phyloP scores from a whole-genome alignment of 1,140 invertebrate genomes.

The Thaumetopoea pityocampa region DNA sequence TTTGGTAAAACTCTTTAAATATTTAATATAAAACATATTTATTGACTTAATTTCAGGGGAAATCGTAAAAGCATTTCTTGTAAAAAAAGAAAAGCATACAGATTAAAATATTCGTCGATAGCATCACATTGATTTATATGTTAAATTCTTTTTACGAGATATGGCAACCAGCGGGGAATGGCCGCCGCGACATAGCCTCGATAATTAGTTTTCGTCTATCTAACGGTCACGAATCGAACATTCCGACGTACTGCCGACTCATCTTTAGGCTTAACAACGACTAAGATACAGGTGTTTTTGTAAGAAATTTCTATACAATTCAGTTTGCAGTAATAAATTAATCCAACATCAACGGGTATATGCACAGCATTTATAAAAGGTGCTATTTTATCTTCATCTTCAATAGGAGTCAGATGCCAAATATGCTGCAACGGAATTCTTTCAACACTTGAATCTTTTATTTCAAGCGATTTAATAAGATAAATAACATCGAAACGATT shows the following conservation, averaged over 20 bases:
- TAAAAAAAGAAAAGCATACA: too few species aligned
- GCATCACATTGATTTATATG: too few species aligned
- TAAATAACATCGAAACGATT: constrained; percentile 30
- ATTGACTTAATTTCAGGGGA: too few species aligned
- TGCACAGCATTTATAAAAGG: constrained; percentile 31
- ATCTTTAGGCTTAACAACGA: constrained; percentile 42
- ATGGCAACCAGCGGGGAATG: too few species aligned
- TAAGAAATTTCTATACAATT: constrained; percentile 40
- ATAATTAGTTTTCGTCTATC: constrained; percentile 49
- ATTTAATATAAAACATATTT: too few species aligned
- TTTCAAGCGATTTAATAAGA: constrained; percentile 22
- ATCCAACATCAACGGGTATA: constrained; percentile 28
- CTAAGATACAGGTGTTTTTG: constrained; percentile 49
- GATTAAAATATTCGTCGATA: too few species aligned
- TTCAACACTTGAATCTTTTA: constrained; percentile 22
- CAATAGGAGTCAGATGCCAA: constrained; percentile 32
- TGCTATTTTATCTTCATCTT: constrained; percentile 23
- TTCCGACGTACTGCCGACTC: constrained; percentile 44
- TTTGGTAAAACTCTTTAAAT: too few species aligned
- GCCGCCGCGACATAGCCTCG: constrained; percentile 28
- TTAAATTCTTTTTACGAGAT: too few species aligned
- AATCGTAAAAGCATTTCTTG: too few species aligned
- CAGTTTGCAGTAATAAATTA: constrained; percentile 40
- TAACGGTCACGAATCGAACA: constrained; percentile 43
- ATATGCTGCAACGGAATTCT: constrained; percentile 35